Base-by-base conservation (phyloP, 2,797 vertebrate genomes). In the Alosa sapidissima region DNA sequence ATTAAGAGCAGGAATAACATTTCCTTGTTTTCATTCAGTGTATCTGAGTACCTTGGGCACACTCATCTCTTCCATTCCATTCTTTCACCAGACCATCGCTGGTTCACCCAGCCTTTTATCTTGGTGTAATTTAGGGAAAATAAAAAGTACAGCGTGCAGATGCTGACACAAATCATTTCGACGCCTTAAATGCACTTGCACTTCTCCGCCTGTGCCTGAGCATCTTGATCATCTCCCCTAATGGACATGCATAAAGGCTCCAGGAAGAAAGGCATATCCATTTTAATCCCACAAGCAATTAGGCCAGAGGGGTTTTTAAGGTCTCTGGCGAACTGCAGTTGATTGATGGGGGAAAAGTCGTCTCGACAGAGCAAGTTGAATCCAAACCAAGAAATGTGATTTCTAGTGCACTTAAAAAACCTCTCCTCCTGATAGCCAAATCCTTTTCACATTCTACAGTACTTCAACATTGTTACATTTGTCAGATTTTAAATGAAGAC, bases 201-300 rank as follows among this genome's bases (percentile, higher is more conserved):
- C 83, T 82, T 75, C 60, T 82, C 84, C 48, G 47, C 81, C 86
- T 85, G 91, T 92, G 89, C 91, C 89, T 86, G 91, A 88, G 93
- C 89, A 90, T 94, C 90, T 90, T 90, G 84, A 85, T 92, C 36
- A 85, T 90, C 88, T 91, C 92, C 88, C 90, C 91, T 94, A 94
- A 94, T 95, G 91, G 92, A 92, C 94, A 94, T 94, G 92, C 93
- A 92, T 91, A 86, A 87, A 49, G 92, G 92, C 93, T 93, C 93
- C 92, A 89, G 89, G 89, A 86, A 19, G 89, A 92, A 91, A 78
- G 91, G 91, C 91, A 91, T 91, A 95, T 94, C 93, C 93, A 93
- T 95, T 96, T 94, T 95, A 95, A 93, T 95, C 93, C 93, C 92
- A 91, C 92, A 93, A 93, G 94, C 93, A 95, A 96, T 95, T 96